A percentile compares a stretch with the other conserved stretches of the same genome.
These are phyloP conservation scores for Pocillopora grandis DNA, from an alignment of 92 coral and sea anemone species.

Conservation along the genomic window DNA sequence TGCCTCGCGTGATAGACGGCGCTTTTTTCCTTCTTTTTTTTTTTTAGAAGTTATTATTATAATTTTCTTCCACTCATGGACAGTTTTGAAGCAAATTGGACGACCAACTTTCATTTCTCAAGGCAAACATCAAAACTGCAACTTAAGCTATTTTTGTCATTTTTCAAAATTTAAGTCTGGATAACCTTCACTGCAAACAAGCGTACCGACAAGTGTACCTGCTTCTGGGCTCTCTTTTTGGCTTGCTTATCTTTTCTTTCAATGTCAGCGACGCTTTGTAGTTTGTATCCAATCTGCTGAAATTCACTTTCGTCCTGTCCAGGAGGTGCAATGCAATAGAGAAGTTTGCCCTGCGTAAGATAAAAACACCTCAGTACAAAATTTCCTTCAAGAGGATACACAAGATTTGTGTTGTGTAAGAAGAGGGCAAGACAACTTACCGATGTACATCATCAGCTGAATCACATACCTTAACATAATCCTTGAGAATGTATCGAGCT, in stretches of 20 bases:
- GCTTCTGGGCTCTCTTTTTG: slow-evolving; percentile 26
- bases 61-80: too few species aligned
- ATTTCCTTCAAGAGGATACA: background rate
- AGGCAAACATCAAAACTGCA: too few species aligned
- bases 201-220: background rate
- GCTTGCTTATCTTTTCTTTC: slow-evolving; percentile 39
- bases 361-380: background rate
- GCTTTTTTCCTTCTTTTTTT: too few species aligned
- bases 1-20: too few species aligned
- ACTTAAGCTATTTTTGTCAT: too few species aligned
- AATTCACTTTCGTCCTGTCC: slow-evolving; percentile 62
- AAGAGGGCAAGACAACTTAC: background rate
- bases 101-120: too few species aligned
- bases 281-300: slow-evolving; percentile 69
- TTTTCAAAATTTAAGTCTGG: too few species aligned
- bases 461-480: slow-evolving; percentile 80
- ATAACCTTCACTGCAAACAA: background rate
- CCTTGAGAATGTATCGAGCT: slow-evolving; percentile 88
- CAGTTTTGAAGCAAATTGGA: too few species aligned
- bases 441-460: background rate
- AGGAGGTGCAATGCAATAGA: slow-evolving; percentile 87
- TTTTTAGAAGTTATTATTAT: too few species aligned
- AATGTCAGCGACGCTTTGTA: slow-evolving; percentile 51
- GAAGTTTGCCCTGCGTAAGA: slow-evolving; percentile 74
- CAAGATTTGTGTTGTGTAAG: background rate